Conservation (phyloP, 2,888 invertebrate genomes). For the Orgyia antiqua region DNA sequence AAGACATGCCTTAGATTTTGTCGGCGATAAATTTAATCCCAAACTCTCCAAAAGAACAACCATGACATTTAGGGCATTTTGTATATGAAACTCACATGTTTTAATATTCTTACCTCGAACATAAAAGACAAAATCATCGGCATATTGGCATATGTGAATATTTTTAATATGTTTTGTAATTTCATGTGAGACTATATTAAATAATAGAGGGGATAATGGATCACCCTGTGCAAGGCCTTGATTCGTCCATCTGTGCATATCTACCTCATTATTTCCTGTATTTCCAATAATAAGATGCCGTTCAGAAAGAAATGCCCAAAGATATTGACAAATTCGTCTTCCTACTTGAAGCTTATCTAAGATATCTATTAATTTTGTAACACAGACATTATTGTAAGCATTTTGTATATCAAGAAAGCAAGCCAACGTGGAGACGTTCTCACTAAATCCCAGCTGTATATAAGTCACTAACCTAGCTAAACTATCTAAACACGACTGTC, state of each 20-base stretch:
- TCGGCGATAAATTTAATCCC: not conserved
- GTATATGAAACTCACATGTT: not conserved
- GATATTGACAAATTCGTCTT: not conserved
- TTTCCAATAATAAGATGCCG: not conserved
- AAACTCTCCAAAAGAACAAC: not conserved
- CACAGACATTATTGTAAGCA: not conserved
- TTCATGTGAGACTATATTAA: not conserved
- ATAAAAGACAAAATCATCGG: not conserved
- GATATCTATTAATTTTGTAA: not conserved
- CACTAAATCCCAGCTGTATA: not conserved
- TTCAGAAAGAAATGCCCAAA: not conserved
- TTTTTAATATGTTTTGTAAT: not conserved
- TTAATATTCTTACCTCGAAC: not conserved
- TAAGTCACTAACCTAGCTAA: not conserved
- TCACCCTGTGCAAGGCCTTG: slow-evolving; percentile 1
- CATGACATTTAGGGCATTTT: not conserved
- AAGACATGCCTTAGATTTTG: not conserved
- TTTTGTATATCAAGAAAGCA: not conserved
- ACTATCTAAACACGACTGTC: not conserved
- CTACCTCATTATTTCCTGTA: no score
- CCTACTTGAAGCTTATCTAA: not conserved
- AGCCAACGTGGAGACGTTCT: not conserved
- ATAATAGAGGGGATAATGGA: not conserved
- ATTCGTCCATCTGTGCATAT: not conserved
- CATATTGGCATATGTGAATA: not conserved